Evolutionary conservation across 2,113 vertebrate species (phyloP), one percentile per base, ranked within the genome.

Genomic region (Seriola rivoliana): DNA sequence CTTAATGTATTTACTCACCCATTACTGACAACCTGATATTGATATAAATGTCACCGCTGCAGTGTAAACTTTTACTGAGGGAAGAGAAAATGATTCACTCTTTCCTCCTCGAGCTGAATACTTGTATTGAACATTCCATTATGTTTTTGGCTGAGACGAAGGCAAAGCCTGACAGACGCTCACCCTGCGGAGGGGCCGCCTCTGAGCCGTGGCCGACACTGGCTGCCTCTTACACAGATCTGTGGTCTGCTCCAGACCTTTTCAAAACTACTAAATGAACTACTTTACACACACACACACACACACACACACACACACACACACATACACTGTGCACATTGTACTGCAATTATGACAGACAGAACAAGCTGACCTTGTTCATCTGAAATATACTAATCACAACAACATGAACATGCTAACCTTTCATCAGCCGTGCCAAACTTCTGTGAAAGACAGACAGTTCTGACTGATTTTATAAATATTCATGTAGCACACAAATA

Each of bases 121-220:
- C 55, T 72, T 48, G 58, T 81, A 81, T 91, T 91, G 85, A 88
- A 93, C 88, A 86, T 76, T 75, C 69, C 70, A 80, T 86, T 89
- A 78, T 80, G 80, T 71, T 81, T 85, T 72, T 85, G 78, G 83
- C 86, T 88, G 70, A 81, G 85, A 85, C 54, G 59, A 52, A 75
- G 81, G 55, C 58, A 73, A 82, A 71, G 75, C 67, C 87, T 73
- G 76, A 87, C 88, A 82, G 67, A 80, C 71, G n/a, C 67, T 75
- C 55, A 21, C 62, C 85, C 85, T 73, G 57, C 8, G 9, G 48
- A 87, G 81, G 77, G 71, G 69, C 80, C 8, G 65, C 69, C 80
- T 85, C 57, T 32, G 54, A 88, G 68, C 63, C 52, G 29, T 46
- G 0, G 69, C 80, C 48, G 32, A 55, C 79, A 54, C 75, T 80